Evolutionary conservation across 2,888 invertebrate genomes (phyloP), one percentile per base, ranked within the genome.

Genomic region (Tipula lateralis): DNA sequence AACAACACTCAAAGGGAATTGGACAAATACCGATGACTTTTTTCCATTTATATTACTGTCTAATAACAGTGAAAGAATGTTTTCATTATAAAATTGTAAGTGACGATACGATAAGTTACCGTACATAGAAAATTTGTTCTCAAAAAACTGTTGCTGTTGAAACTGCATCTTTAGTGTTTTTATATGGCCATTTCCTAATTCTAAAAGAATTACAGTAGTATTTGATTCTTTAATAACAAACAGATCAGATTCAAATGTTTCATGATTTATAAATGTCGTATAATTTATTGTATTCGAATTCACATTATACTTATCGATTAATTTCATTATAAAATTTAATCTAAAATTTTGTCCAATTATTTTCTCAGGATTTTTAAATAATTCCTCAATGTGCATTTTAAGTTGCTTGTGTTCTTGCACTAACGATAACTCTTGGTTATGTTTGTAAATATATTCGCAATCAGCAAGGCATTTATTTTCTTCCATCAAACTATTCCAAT

Each of bases 351-450:
- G 91, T 3, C 92, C 92, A 82, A 95, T 92, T 84, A 93, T 92
- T 87, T 92, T 92, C 86, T 93, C 92, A 4, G 93, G 92, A 29
- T 93, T 92, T 87, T 93, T 91, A 89, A 96, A 96, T 5, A 96
- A 92, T 84, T 92, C 91, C n/a, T 92, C 91, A 29, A 96, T 91
- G 1, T 93, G 91, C 84, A 91, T 90, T 86, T 93, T 93, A 86
- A 97, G 91, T 88, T 92, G 92, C 82, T 93, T 93, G 87, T 96
- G 95, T 86, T 97, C 95, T 88, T 97, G 97, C 9, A 96, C 91
- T 84, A 98, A 90, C 0, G 98, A 98, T 86, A 93, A 93, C 85
- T 93, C 93, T 85, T 92, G 92, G 88, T 95, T 93, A 87, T 95
- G 95, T 7, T 94, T 94, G 87, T 96, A 94, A 86, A 97, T 93